Evolutionary conservation across 2,888 invertebrate species (phyloP).

Genomic region (Drosophila subsilvestris): DNA sequence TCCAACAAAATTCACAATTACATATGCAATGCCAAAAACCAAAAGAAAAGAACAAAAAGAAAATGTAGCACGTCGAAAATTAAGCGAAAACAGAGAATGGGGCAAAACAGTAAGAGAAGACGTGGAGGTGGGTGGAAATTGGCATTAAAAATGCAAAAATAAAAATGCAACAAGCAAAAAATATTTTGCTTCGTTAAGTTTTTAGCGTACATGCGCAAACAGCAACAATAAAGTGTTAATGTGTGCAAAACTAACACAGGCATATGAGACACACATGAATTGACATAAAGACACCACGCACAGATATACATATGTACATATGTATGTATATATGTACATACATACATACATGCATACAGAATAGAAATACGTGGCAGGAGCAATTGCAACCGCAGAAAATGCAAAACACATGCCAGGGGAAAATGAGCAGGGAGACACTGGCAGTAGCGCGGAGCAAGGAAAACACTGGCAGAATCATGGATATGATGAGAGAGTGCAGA

Average conservation of each 20-base stretch:
- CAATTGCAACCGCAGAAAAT: constrained; percentile 54
- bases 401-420: constrained; percentile 68
- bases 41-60: constrained; percentile 24
- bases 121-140: constrained; percentile 34
- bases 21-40: constrained; percentile 60
- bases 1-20: constrained; percentile 61
- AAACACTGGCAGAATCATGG: constrained; percentile 9
- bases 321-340: background rate
- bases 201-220: constrained; percentile 62
- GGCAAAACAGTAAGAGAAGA: background rate
- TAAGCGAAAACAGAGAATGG: constrained; percentile 30
- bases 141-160: constrained; percentile 58
- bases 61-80: constrained; percentile 39
- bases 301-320: background rate
- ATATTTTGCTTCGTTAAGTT: constrained; percentile 78
- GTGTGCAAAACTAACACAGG: constrained; percentile 46
- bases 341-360: background rate
- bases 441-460: background rate
- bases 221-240: constrained; percentile 73
- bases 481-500: constrained; percentile 6
- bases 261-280: constrained; percentile 11
- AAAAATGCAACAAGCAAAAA: constrained; percentile 66
- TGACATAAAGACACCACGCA: too few species aligned
- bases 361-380: background rate
- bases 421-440: constrained; percentile 14